phyloP scores from a whole-genome alignment of 1,140 invertebrate species.

The Globodera rostochiensis region DNA sequence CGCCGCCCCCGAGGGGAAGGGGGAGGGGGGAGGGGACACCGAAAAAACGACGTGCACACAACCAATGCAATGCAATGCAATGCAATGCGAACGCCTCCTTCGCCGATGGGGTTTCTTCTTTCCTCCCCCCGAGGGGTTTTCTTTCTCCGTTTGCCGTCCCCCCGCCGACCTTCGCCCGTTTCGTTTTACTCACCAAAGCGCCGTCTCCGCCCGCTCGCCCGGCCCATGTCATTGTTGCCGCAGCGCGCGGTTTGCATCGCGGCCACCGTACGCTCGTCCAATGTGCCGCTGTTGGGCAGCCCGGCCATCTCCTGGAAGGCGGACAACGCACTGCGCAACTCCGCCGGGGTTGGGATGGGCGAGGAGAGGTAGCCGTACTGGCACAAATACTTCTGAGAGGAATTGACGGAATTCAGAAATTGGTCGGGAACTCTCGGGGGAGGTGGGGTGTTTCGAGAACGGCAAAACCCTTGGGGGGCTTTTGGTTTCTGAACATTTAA shows the following conservation, averaged over 20 bases:
- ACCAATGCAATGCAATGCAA: too few species aligned
- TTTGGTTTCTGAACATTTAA: background rate
- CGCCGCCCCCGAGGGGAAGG: too few species aligned
- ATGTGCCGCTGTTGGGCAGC: conserved; percentile 37
- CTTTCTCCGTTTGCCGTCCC: background rate
- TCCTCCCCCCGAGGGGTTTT: too few species aligned
- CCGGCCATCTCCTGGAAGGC: conserved; percentile 48
- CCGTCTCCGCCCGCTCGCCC: conserved; percentile 43
- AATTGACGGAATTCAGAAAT: background rate
- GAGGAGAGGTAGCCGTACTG: conserved; percentile 47
- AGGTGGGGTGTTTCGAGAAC: too few species aligned
- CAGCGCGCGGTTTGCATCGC: conserved; percentile 48
- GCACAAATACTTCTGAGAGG: conserved; percentile 45
- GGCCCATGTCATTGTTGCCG: conserved; percentile 48
- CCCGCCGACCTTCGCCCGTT: background rate
- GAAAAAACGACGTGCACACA: background rate
- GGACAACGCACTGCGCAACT: conserved; percentile 37
- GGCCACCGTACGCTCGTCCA: conserved; percentile 40
- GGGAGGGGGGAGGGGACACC: background rate
- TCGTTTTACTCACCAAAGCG: conserved; percentile 45
- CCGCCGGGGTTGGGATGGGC: conserved; percentile 38
- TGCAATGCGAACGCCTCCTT: background rate
- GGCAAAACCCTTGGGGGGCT: too few species aligned
- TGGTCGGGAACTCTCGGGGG: background rate
- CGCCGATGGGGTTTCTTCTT: background rate